Base-by-base conservation (phyloP, 2,888 invertebrate species). In the Drosophila fungiperda region DNA sequence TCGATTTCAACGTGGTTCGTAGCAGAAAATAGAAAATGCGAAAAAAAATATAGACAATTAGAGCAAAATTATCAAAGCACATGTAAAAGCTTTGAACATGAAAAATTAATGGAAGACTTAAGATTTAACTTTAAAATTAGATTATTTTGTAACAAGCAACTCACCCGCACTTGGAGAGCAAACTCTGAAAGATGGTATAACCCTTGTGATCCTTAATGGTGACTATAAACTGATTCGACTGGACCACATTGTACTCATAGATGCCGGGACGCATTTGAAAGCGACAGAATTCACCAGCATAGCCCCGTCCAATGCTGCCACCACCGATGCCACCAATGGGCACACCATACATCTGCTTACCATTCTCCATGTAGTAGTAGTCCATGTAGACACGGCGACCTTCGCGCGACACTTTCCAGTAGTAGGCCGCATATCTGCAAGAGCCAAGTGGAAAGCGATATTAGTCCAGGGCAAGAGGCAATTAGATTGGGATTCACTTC, bases 201-300 rank as follows among this genome's bases (percentile, higher is more conserved):
- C 95, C 95, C 64, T 95, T 94, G 29, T 93, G 94, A 93, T 96
- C 95, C 92, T 95, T 95, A 75, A 99, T 96, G 66, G 97, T 97
- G 9, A 98, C 95, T 90, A 98, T 97, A 93, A 99, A 99, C 93
- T 98, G 97, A 93, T 98, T 96, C 61, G 97, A 97, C 73, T 96
- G 95, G 17, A 97, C 95, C 8, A 96, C 96, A 82, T 96, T 94
- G 93, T 98, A 97, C 89, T 97, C 96, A 93, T 98, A 98, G 70
- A 97, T 94, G 57, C 98, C 98, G 0, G 99, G 99, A 74, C 95
- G 95, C 91, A 99, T 94, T 92, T 98, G 97, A 92, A 96, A 99
- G 65, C 98, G 95, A 92, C 98, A 98, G 93, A 99, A 99, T 93
- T 98, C 98, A 23, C 99, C 99, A 89, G 96, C 96, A 93, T 95